phyloP scores from a whole-genome alignment of 2,797 vertebrate species.

The Loris lydekkerianus region DNA sequence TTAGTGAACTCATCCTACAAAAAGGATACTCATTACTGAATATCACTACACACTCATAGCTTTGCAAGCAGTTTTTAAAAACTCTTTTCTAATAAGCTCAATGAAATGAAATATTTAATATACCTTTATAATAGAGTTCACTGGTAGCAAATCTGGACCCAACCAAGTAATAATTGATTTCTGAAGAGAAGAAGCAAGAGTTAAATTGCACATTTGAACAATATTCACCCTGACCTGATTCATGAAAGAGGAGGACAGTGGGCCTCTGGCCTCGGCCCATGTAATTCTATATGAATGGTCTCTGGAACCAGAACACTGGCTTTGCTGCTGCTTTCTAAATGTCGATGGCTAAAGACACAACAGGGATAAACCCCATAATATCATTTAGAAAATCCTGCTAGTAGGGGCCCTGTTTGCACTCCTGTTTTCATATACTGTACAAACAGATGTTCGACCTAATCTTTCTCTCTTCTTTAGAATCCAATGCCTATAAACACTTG shows the following conservation, averaged over 20 bases:
- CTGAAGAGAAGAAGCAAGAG: slow-evolving; percentile 6
- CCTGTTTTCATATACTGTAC: not conserved
- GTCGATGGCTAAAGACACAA: slow-evolving; percentile 38
- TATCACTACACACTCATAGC: not conserved
- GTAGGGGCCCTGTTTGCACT: not conserved
- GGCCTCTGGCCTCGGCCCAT: not conserved
- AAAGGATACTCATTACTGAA: no score
- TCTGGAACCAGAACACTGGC: not conserved
- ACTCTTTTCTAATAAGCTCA: slow-evolving; percentile 29
- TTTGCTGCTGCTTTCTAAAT: slow-evolving; percentile 64
- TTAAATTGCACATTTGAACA: slow-evolving; percentile 2
- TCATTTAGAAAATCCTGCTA: slow-evolving; percentile 17
- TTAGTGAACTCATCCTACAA: no score
- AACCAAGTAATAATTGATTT: not conserved
- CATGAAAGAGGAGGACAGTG: not conserved
- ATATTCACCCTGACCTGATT: slow-evolving; percentile 37
- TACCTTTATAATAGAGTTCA: not conserved
- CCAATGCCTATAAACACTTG: not conserved
- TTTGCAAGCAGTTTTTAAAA: not conserved
- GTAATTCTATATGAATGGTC: slow-evolving; percentile 36
- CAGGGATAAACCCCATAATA: slow-evolving; percentile 19
- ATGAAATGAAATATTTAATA: slow-evolving; percentile 17
- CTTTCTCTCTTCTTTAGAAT: not conserved
- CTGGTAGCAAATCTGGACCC: not conserved
- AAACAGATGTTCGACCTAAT: not conserved